Evolutionary conservation across 2,113 vertebrate genomes (phyloP), one percentile per base, ranked within the genome.

Genomic region (Chiloscyllium plagiosum): DNA sequence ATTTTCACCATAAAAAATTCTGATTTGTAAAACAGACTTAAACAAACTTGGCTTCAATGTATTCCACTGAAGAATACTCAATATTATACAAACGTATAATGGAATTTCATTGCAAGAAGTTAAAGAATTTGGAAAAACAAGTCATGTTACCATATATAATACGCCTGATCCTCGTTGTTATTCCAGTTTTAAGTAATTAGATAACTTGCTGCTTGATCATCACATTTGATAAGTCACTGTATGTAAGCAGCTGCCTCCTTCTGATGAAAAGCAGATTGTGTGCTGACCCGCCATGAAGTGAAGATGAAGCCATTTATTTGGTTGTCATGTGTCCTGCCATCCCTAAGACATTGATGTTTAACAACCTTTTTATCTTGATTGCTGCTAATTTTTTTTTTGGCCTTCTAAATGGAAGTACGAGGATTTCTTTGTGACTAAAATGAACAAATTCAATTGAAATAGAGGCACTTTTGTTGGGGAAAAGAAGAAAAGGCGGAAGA

Each of bases 391-490:
- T 70, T 68, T 94, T 70, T 68, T 52, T 72, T 52, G 68, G 24
- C 47, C 26, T 47, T 72, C 42, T 50, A 72, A 29, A 70, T 33
- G 24, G 50, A 47, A 95, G 94, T 52, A 50, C 24, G 47, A 72
- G 94, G 15, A 15, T 72, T 95, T 76, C 68, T 52, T 95, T 42
- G 47, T 52, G 94, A 72, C 66, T 76, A 33, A 72, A 95, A 52
- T 95, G 68, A 52, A 76, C 13, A 2, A 52, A 72, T 95, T 95
- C 68, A 95, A 72, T 72, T 95, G 42, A 42, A 95, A 95, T 95
- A 95, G 94, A 95, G 47, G 94, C 94, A 95, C 69, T 95, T 95
- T 95, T 95, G 94, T 95, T 26, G 6, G 24, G 68, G 24, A 76
- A 29, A 72, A 72, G 69, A 95, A 95, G 94, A 95, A 95, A 95